phyloP scores from a whole-genome alignment of 2,888 invertebrate genomes.

The Drosophila vallismaia region DNA sequence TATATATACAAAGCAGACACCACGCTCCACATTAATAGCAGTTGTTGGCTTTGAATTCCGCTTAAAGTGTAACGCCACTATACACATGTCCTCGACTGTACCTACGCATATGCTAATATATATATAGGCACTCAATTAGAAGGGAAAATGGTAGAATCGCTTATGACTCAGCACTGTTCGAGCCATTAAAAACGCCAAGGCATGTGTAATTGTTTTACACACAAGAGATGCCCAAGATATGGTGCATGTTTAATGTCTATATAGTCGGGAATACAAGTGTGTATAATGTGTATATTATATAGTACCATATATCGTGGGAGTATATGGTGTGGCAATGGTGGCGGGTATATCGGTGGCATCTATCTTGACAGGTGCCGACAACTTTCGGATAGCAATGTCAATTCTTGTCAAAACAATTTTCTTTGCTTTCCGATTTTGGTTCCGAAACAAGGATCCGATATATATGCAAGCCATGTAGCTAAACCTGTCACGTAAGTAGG shows the following conservation, averaged over 20 bases:
- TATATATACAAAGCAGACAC: constrained; percentile 27
- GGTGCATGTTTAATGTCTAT: constrained; percentile 39
- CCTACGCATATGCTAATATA: constrained; percentile 47
- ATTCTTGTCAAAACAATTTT: constrained; percentile 50
- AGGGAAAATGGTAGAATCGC: constrained; percentile 60
- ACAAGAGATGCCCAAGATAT: constrained; percentile 41
- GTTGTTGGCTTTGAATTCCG: no score
- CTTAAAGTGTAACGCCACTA: no score
- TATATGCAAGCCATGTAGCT: constrained; percentile 18
- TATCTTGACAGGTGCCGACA: constrained; percentile 50
- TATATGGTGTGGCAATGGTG: background rate
- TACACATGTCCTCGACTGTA: background rate
- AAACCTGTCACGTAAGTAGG: constrained; percentile 53
- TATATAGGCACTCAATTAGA: constrained; percentile 65
- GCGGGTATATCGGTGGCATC: constrained; percentile 29
- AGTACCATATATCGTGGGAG: background rate
- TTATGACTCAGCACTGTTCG: constrained; percentile 54
- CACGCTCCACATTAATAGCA: constrained; percentile 23
- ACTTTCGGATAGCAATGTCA: constrained; percentile 43
- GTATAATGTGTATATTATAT: constrained; percentile 14
- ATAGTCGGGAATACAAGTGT: constrained; percentile 7
- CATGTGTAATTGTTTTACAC: constrained; percentile 52
- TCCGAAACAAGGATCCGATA: constrained; percentile 4
- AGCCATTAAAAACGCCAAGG: constrained; percentile 43
- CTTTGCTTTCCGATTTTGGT: background rate